These are phyloP conservation scores for Brachycybe producta DNA, from an alignment of 2,888 invertebrate genomes.

Conservation along the genomic window DNA sequence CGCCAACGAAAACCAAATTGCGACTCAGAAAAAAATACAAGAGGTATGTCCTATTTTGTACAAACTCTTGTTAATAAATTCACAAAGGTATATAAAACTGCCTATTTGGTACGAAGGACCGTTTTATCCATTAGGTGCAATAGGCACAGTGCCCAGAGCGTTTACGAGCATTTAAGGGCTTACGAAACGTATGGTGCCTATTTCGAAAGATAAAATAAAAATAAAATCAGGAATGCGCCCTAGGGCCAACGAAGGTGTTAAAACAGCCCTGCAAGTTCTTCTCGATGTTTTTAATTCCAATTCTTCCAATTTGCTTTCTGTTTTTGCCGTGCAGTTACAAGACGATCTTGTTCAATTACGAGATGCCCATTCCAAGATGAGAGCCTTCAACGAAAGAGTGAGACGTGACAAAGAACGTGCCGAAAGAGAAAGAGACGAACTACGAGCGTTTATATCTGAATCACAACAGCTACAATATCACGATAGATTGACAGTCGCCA, in stretches of 20 bases:
- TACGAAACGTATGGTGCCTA: no score
- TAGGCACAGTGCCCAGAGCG: no score
- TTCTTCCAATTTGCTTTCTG: no score
- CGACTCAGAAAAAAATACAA: constrained; percentile 65
- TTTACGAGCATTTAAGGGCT: no score
- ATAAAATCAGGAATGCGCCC: no score
- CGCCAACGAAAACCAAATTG: constrained; percentile 77
- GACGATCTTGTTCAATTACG: constrained; percentile 75
- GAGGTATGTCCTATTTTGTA: constrained; percentile 34
- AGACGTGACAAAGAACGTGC: constrained; percentile 73
- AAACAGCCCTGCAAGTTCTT: no score
- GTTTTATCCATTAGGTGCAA: no score
- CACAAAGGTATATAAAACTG: no score
- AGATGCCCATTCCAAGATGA: constrained; percentile 79
- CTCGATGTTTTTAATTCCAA: background rate
- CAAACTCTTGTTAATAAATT: no score
- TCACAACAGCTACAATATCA: constrained; percentile 5
- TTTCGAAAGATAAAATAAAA: no score
- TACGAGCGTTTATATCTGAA: constrained; percentile 18
- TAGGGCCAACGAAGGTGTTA: no score
- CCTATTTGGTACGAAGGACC: no score
- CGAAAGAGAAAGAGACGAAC: constrained; percentile 40
- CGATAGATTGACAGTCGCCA: constrained; percentile 4
- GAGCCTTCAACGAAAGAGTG: constrained; percentile 80
- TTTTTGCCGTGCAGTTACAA: constrained; percentile 64